These are phyloP conservation scores for Panopea generosa DNA, from an alignment of 2,888 invertebrate genomes.

Conservation along the genomic window DNA sequence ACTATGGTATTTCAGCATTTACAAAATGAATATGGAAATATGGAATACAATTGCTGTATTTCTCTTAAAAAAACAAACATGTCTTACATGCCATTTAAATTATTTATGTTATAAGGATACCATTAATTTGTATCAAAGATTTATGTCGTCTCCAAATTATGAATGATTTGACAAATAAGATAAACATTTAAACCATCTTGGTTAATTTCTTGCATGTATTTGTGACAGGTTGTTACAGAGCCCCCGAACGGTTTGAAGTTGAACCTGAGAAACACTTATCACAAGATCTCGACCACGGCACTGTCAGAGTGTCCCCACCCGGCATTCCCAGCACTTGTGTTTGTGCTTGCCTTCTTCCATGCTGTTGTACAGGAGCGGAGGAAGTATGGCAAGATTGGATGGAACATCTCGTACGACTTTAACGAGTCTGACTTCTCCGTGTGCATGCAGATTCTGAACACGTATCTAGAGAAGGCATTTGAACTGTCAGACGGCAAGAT, in stretches of 20 bases:
- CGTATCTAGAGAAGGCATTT: constrained; percentile 91
- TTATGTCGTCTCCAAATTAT: no score
- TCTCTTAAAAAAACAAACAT: no score
- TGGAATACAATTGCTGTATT: no score
- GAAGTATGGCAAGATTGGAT: constrained; percentile 97
- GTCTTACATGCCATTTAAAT: no score
- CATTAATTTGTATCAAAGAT: no score
- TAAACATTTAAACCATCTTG: no score
- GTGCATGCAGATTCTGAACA: constrained; percentile 93
- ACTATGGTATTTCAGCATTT: no score
- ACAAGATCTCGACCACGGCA: constrained; percentile 92
- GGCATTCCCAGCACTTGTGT: constrained; percentile 93
- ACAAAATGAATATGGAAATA: no score
- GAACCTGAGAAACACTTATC: constrained; percentile 94
- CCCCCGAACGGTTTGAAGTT: constrained; percentile 96
- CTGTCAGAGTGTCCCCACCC: constrained; percentile 91
- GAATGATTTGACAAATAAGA: no score
- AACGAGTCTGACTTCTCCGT: constrained; percentile 96
- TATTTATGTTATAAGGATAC: no score
- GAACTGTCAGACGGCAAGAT: constrained; percentile 88
- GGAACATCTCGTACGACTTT: constrained; percentile 97
- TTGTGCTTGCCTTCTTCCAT: constrained; percentile 96
- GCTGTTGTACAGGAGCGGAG: constrained; percentile 96
- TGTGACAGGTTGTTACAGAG: constrained; percentile 93
- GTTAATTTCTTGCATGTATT: no score